Evolutionary conservation across 2,113 vertebrate genomes (phyloP), one percentile per base, ranked within the genome.

Genomic region (Oceanites oceanicus): DNA sequence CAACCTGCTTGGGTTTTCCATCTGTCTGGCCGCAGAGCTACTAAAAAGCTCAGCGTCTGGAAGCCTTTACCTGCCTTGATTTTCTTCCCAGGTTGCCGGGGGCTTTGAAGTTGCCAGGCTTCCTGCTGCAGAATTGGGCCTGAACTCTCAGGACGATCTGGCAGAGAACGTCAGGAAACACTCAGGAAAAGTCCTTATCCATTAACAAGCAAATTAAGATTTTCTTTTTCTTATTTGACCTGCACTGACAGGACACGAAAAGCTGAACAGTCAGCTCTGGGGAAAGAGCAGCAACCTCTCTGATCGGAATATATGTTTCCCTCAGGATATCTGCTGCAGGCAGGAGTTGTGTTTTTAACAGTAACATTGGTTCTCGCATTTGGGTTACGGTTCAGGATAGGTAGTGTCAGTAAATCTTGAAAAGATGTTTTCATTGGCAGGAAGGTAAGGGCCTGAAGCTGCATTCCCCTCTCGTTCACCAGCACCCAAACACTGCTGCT

Each of bases 31-130:
- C 82, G 49, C 53, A 82, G 65, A 87, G 44, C 29, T 89, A 15
- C 66, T 75, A 47, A 87, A 89, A 38, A 85, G 14, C 29, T 78
- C 47, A 25, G 87, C 53, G 87, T 97, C 94, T 96, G 96, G 93
- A 96, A 96, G 25, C 38, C 62, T 95, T 96, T 88, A 85, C 94
- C 92, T 96, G 77, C 49, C 87, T 87, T 90, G 71, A 90, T 90
- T 94, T 90, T 85, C 68, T 96, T 96, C 49, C 85, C 85, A 90
- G 71, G 70, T 77, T 94, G 44, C 23, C 59, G 49, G 27, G 15
- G 49, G 11, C 74, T 95, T 96, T 93, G 81, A 95, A 73, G 70
- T 90, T 85, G 36, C 40, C 45, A 93, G 50, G 62, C 45, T 94
- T 95, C 75, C 90, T 90, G 74, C 47, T 90, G 71, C 59, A 58